Evolutionary conservation across 2,888 invertebrate species (phyloP), one percentile per base, ranked within the genome.

Genomic region (Drosophila tanythrix): DNA sequence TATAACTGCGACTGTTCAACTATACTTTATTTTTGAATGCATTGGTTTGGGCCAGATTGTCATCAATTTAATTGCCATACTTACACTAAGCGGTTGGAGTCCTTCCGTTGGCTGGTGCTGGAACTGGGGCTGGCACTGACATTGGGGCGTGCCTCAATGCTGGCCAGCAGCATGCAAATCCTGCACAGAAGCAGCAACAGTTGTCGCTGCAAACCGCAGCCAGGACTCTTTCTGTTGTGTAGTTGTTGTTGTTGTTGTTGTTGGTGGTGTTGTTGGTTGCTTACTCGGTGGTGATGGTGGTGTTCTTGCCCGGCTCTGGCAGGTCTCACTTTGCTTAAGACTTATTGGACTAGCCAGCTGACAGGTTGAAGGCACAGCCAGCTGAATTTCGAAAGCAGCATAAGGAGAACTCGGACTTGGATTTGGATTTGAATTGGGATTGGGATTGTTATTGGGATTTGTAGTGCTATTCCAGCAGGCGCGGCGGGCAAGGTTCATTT

Each of bases 401-500:
- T 88, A 82, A 75, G 15, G 48, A 38, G 11, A 50, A 51, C 48
- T 60, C 38, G 35, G 21, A 52, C 33, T 57, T 33, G 50, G 15
- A 36, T 21, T 62, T 63, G 46, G 21, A 18, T 25, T 46, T n/a
- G 31, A n/a, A 18, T 46, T 50, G 48, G 38, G 13, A 13, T 52
- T 36, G 11, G 35, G 33, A 15, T 52, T 33, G 58, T 25, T 11
- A 13, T 48, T 35, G 52, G 31, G 8, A 51, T n/a, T 52, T 61
- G 63, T 51, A 18, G 25, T 43, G 59, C 50, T 75, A 48, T 59
- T 75, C 95, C 96, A 95, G 94, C 96, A 96, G 74, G 96, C 96
- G 81, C 96, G 94, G 82, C 96, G 93, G 83, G 96, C 95, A 89
- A 96, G 93, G 93, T 96, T 95, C 90, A 96, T 95, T 91, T 95